Conservation (phyloP, 1,140 invertebrate genomes). For the Polypedilum vanderplanki region DNA sequence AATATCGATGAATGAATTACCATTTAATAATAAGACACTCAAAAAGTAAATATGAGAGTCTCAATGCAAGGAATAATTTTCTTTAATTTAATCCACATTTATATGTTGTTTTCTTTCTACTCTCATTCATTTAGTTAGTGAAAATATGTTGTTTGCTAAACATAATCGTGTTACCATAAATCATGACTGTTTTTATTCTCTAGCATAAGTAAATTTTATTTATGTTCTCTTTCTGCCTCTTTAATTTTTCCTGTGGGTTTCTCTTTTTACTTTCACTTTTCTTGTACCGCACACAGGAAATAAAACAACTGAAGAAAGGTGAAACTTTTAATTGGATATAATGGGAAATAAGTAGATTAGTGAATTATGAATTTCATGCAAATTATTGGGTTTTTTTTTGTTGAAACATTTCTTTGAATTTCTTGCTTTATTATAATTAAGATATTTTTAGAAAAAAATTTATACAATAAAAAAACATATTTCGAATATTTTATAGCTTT, state of each 20-base stretch:
- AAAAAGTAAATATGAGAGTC: not conserved
- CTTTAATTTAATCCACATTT: conserved; percentile 28
- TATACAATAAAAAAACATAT: no score
- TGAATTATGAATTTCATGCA: no score
- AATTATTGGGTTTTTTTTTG: not conserved
- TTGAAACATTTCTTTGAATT: not conserved
- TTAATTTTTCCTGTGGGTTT: not conserved
- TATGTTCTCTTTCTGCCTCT: not conserved
- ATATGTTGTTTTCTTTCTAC: not conserved
- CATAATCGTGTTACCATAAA: conserved; percentile 14
- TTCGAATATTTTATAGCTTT: no score
- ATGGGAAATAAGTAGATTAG: not conserved
- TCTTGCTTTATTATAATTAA: no score
- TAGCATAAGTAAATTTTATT: conserved; percentile 26
- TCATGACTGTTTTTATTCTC: conserved; percentile 18
- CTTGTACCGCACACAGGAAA: not conserved
- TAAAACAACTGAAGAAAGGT: not conserved
- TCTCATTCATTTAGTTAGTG: conserved; percentile 3
- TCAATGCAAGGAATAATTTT: not conserved
- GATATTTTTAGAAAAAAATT: no score
- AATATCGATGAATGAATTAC: conserved; percentile 19
- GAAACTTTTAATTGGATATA: conserved; percentile 14
- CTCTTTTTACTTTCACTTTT: not conserved
- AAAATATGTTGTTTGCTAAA: conserved; percentile 19
- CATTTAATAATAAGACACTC: conserved; percentile 25